Conservation (phyloP, 2,888 invertebrate species). For the Cryptus armator region DNA sequence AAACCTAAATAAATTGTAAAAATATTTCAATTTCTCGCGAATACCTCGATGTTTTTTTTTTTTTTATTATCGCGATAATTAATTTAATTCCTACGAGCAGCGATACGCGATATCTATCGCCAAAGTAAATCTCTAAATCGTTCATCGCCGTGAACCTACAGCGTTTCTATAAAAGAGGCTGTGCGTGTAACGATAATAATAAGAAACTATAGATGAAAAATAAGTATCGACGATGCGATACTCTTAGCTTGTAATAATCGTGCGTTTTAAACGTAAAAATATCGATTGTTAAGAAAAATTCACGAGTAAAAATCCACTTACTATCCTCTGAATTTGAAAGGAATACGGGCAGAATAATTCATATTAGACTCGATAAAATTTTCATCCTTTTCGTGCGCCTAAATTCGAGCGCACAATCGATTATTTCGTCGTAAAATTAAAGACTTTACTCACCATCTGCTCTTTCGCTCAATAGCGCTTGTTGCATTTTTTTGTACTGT, state of each 20-base stretch:
- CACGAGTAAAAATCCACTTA: slow-evolving; percentile 62
- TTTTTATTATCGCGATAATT: neutral
- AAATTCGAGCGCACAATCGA: neutral
- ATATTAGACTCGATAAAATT: slow-evolving; percentile 45
- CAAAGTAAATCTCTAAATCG: slow-evolving; percentile 29
- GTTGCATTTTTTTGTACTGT: slow-evolving; percentile 91
- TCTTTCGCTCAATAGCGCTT: slow-evolving; percentile 89
- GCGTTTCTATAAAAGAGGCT: slow-evolving; percentile 48
- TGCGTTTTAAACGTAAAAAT: slow-evolving; percentile 33
- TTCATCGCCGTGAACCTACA: slow-evolving; percentile 33
- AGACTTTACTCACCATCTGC: slow-evolving; percentile 78
- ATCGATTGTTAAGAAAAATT: slow-evolving; percentile 10
- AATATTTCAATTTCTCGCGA: neutral
- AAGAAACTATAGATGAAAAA: slow-evolving; percentile 6
- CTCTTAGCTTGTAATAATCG: slow-evolving; percentile 17
- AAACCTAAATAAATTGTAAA: slow-evolving; percentile 74
- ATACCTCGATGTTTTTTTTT: neutral
- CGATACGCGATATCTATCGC: neutral
- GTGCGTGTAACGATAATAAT: slow-evolving; percentile 18
- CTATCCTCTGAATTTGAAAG: slow-evolving; percentile 65
- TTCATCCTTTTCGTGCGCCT: neutral
- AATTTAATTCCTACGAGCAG: neutral
- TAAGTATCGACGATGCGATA: slow-evolving; percentile 17
- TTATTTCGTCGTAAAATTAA: neutral
- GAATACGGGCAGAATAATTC: slow-evolving; percentile 53